Base-by-base conservation (phyloP, 2,113 vertebrate species). In the Brachionichthys hirsutus region DNA sequence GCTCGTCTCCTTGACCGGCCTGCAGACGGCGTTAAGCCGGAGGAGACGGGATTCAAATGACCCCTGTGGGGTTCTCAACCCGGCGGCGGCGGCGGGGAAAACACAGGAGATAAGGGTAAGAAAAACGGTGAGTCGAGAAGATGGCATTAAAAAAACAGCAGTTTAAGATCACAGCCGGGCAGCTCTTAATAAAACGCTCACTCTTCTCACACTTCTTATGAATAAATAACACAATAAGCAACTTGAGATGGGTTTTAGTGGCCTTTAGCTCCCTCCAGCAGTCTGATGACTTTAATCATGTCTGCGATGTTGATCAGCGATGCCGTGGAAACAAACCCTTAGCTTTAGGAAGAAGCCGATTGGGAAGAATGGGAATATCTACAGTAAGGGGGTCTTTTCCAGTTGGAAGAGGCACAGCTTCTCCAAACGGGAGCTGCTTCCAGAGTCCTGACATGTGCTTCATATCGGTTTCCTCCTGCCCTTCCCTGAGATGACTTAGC, bases 41-140 rank as follows among this genome's bases (percentile, higher is more conserved):
- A 75, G 2, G 0, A 66, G 58, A 62, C 41, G 41, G 62, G 65
- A 58, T 51, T 72, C 12, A 63, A 77, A 82, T 62, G 56, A 77
- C 50, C 67, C 61, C 44, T 4, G n/a, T 75, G 62, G 62, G 22
- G 14, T 56, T 35, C 70, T 54, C 40, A 2, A 24, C 18, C 34
- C 6, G 3, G 43, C 15, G 24, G 24, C 24, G 24, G 24, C 24
- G 1, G 12, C 1, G 18, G 10, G 1, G 43, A 38, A 16, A 10
- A 15, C 34, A 12, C 17, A 22, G 13, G 12, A 16, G 40, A 48
- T 48, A 14, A 42, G 54, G 22, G 14, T 9, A 54, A 72, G 56
- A 72, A 35, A 47, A 68, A 78, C 54, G 12, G 15, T 17, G 18
- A 54, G 53, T 9, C 0, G 30, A 13, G 51, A 54, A 12, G 44